Evolutionary conservation across 2,797 vertebrate species (phyloP).

Genomic region (Orientallactaga sibirica): DNA sequence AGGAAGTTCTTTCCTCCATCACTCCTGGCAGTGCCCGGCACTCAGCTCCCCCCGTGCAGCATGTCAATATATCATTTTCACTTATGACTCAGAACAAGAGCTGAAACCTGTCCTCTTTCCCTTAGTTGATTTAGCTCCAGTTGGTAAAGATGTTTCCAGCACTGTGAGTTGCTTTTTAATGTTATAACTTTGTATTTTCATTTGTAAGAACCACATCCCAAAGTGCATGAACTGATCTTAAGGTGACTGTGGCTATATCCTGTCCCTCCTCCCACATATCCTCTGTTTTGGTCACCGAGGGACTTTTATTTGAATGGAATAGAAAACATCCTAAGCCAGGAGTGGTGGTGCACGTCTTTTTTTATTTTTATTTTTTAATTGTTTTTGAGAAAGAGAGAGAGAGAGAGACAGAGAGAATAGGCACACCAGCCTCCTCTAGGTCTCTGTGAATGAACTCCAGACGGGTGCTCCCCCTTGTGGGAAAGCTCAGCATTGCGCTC

Average conservation of each 20-base stretch:
- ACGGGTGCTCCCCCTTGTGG: too few species aligned
- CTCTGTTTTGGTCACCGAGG: neutral
- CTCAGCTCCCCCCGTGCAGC: slow-evolving; percentile 52
- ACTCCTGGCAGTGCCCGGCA: neutral
- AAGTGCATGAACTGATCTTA: slow-evolving; percentile 65
- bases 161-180: slow-evolving; percentile 74
- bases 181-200: slow-evolving; percentile 59
- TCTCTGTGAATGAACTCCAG: too few species aligned
- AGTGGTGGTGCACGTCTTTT: too few species aligned
- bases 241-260: slow-evolving; percentile 28
- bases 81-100: slow-evolving; percentile 68
- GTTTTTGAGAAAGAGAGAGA: too few species aligned
- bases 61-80: slow-evolving; percentile 70
- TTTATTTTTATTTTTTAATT: too few species aligned
- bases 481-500: too few species aligned
- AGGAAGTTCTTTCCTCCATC: neutral
- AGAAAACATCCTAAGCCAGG: neutral
- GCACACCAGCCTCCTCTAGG: too few species aligned
- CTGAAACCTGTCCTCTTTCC: slow-evolving; percentile 76
- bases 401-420: too few species aligned
- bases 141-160: slow-evolving; percentile 37
- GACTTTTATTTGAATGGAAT: slow-evolving; percentile 11
- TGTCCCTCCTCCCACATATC: neutral
- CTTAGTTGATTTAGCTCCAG: slow-evolving; percentile 73
- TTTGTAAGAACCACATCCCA: slow-evolving; percentile 67